phyloP scores from a whole-genome alignment of 2,113 vertebrate genomes.

The Istiophorus platypterus region DNA sequence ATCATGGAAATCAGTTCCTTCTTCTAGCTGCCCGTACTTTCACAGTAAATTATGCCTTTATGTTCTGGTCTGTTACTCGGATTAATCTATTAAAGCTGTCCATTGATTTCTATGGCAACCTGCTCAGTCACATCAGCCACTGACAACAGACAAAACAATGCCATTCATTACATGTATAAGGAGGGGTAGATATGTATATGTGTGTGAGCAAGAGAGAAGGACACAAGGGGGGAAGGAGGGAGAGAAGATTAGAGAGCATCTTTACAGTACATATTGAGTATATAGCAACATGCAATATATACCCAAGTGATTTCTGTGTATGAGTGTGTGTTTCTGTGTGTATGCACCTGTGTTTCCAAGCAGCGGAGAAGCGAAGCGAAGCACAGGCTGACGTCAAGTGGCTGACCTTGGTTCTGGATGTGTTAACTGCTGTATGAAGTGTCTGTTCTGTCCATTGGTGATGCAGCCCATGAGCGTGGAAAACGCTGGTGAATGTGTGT shows the following conservation, averaged over 20 bases:
- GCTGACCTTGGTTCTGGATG: slow-evolving; percentile 65
- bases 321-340: slow-evolving; percentile 14
- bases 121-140: slow-evolving; percentile 24
- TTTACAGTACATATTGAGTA: slow-evolving; percentile 4
- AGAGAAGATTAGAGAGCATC: slow-evolving; percentile 10
- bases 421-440: slow-evolving; percentile 72
- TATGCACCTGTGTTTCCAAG: slow-evolving; percentile 55
- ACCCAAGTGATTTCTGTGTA: slow-evolving; percentile 13
- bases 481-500: slow-evolving; percentile 46
- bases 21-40: slow-evolving; percentile 39
- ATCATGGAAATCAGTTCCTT: slow-evolving; percentile 28
- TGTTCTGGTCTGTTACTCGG: slow-evolving; percentile 24
- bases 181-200: slow-evolving; percentile 9
- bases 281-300: background rate
- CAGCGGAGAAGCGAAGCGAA: slow-evolving; percentile 52
- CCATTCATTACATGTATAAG: slow-evolving; percentile 27
- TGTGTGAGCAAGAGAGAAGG: background rate
- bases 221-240: background rate
- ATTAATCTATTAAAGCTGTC: slow-evolving; percentile 50
- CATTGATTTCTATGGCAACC: slow-evolving; percentile 71
- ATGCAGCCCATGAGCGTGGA: slow-evolving; percentile 48
- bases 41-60: slow-evolving; percentile 34
- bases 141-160: slow-evolving; percentile 36
- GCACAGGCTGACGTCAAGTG: slow-evolving; percentile 77
- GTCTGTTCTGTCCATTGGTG: slow-evolving; percentile 47